Evolutionary conservation across 2,113 vertebrate species (phyloP), one percentile per base, ranked within the genome.

Genomic region (Plectropomus leopardus): DNA sequence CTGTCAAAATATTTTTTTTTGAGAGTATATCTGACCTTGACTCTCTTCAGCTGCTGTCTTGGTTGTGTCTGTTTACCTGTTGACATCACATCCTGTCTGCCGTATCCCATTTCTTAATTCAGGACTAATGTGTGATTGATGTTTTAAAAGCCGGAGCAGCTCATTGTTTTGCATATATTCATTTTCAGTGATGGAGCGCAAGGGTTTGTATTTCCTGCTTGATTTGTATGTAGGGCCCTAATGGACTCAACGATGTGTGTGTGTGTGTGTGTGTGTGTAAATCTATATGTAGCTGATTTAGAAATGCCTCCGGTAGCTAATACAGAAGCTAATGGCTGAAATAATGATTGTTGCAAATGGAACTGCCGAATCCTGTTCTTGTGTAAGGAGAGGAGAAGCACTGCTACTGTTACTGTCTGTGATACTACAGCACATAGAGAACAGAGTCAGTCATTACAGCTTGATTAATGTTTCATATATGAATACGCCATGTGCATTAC

Each of bases 151-250:
- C 91, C 65, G 3, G 67, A 79, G 85, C 71, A 78, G 88, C 83
- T 91, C 75, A 26, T 90, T 85, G 77, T 91, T 92, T 93, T 89
- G 91, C 91, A 92, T 93, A 91, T 93, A 89, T 93, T 93, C 75
- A 93, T 91, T 94, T 90, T 89, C 92, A 90, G 74, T 19, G 83
- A 80, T 67, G 82, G 82, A 79, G 83, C 45, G 28, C 57, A 15
- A 77, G 68, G 88, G 85, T 85, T 92, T 91, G 80, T 82, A 70
- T 93, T 93, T 92, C 92, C 88, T 85, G 54, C 83, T 84, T 76
- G 63, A 82, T 88, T 88, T 84, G 78, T 85, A 54, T 44, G 82
- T 63, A 58, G 66, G n/a, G 54, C 59, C 48, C 58, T 93, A 93
- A 93, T 92, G 89, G 92, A 87, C 74, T 80, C 23, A 17, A 59